These are phyloP conservation scores for Fregetta grallaria DNA, from an alignment of 2,113 vertebrate species.

Conservation along the genomic window DNA sequence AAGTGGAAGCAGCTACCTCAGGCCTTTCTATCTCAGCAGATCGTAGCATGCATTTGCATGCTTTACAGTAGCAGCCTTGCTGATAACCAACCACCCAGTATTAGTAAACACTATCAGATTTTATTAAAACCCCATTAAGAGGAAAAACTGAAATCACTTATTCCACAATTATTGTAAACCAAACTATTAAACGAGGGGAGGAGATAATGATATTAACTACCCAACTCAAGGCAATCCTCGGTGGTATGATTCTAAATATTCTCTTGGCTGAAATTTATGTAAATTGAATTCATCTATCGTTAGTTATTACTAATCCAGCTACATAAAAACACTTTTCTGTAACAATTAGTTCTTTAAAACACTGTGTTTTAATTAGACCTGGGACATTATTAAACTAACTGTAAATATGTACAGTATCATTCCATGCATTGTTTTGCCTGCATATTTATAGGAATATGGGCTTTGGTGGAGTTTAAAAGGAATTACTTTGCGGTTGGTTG, in stretches of 20 bases:
- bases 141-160: slow-evolving; percentile 86
- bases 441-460: neutral
- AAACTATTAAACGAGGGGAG: slow-evolving; percentile 86
- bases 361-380: slow-evolving; percentile 88
- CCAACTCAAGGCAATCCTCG: slow-evolving; percentile 94
- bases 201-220: slow-evolving; percentile 95
- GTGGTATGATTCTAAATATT: slow-evolving; percentile 91
- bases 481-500: neutral
- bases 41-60: neutral
- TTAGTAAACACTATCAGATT: slow-evolving; percentile 78
- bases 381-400: slow-evolving; percentile 73
- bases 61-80: neutral
- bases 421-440: slow-evolving; percentile 22
- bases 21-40: neutral
- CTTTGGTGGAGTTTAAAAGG: neutral
- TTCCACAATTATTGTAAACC: slow-evolving; percentile 90
- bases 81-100: slow-evolving; percentile 68
- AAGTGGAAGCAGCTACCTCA: neutral
- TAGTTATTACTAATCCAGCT: slow-evolving; percentile 89
- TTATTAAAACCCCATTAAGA: slow-evolving; percentile 84
- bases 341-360: slow-evolving; percentile 92
- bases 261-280: slow-evolving; percentile 94
- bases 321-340: slow-evolving; percentile 86
- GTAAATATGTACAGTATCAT: slow-evolving; percentile 79
- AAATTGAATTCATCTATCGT: slow-evolving; percentile 96